A percentile compares a stretch with the other conserved stretches of the same genome.
Evolutionary conservation across 2,888 invertebrate species (phyloP).

Genomic region (Steinernema scapterisci): DNA sequence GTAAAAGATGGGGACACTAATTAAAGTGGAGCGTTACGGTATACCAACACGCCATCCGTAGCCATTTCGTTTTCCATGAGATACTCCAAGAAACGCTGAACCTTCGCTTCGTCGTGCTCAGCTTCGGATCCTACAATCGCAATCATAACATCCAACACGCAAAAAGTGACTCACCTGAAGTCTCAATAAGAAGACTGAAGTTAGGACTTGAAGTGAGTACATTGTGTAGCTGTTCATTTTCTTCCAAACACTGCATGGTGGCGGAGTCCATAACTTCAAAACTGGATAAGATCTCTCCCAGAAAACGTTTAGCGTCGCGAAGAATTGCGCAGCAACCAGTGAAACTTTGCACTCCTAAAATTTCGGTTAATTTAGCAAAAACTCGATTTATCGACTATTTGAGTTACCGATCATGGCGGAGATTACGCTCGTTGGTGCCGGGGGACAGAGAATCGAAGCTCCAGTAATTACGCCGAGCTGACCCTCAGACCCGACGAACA

Average conservation of each 20-base stretch:
- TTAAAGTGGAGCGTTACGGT: neutral
- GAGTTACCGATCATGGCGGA: conserved; percentile 79
- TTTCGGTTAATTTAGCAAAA: neutral
- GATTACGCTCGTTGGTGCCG: conserved; percentile 80
- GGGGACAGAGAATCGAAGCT: conserved; percentile 86
- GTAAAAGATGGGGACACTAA: conserved; percentile 12
- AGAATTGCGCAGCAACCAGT: conserved; percentile 80
- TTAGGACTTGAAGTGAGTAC: conserved; percentile 47
- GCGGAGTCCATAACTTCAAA: conserved; percentile 88
- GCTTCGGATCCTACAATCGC: conserved; percentile 78
- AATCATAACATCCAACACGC: neutral
- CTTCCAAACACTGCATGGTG: conserved; percentile 73
- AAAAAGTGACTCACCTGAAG: too few relatives aligned
- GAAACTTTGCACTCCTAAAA: conserved; percentile 71
- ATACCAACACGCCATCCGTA: conserved; percentile 55
- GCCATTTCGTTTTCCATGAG: conserved; percentile 53
- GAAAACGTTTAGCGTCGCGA: conserved; percentile 76
- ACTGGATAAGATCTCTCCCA: conserved; percentile 87
- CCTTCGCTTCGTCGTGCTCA: conserved; percentile 84
- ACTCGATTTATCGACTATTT: conserved; percentile 12
- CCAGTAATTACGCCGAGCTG: conserved; percentile 91
- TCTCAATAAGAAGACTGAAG: conserved; percentile 67
- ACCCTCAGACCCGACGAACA: conserved; percentile 97
- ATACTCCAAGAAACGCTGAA: conserved; percentile 78
- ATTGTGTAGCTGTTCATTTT: conserved; percentile 49